Evolutionary conservation across 1,140 invertebrate species (phyloP).

Genomic region (Leptinotarsa texana): DNA sequence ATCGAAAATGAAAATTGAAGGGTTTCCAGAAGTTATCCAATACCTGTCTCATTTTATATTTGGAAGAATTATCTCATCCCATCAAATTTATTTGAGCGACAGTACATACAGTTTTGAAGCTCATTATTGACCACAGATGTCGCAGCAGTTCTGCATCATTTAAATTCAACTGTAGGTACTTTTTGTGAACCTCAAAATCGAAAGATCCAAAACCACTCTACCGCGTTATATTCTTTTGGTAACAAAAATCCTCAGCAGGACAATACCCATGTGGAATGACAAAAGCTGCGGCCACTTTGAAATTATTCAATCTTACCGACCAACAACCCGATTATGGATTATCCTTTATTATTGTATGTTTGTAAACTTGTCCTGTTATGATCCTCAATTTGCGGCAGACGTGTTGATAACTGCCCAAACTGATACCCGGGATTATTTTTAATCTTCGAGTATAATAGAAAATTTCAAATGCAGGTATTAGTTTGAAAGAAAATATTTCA

Average conservation of each 20-base stretch:
- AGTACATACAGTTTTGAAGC: too few relatives aligned
- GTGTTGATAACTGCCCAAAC: neutral
- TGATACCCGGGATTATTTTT: slow-evolving; percentile 18
- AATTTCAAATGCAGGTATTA: neutral
- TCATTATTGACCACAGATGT: too few relatives aligned
- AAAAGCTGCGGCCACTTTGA: slow-evolving; percentile 13
- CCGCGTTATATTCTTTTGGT: neutral
- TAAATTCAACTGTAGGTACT: too few relatives aligned
- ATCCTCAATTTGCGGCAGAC: slow-evolving; percentile 10
- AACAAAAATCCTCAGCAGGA: neutral
- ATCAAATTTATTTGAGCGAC: too few relatives aligned
- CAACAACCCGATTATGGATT: slow-evolving; percentile 12
- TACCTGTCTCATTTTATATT: too few relatives aligned
- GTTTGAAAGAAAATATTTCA: too few relatives aligned
- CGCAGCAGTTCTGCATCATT: too few relatives aligned
- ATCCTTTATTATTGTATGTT: slow-evolving; percentile 21
- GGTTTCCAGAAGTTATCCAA: too few relatives aligned
- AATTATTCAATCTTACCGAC: neutral
- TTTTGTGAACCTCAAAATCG: neutral
- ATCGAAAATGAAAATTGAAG: too few relatives aligned
- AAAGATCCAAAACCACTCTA: neutral
- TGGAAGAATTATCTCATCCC: too few relatives aligned
- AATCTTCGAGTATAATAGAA: neutral
- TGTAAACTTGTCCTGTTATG: slow-evolving; percentile 23
- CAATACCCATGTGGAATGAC: neutral